These are phyloP conservation scores for Aythya baeri DNA, from an alignment of 2,113 vertebrate genomes.

Conservation along the genomic window DNA sequence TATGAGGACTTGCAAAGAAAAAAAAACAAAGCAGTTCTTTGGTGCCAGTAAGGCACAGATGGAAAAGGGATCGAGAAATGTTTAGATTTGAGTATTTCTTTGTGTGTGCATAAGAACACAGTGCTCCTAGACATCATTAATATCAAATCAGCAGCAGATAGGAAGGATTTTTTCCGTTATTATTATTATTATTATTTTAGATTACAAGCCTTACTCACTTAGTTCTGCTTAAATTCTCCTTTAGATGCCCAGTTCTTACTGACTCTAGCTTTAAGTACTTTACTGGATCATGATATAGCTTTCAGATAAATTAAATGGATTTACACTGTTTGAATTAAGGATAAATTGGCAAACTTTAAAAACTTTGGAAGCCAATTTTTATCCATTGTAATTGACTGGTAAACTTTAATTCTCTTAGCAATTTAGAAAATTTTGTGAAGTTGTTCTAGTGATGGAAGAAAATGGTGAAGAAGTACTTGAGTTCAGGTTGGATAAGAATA, in stretches of 20 bases:
- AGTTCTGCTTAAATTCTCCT: not conserved
- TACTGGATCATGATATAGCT: not conserved
- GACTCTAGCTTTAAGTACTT: not conserved
- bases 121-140: not conserved
- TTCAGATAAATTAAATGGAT: slow-evolving; percentile 1
- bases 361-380: not conserved
- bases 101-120: no score
- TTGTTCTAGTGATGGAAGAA: not conserved
- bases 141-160: not conserved
- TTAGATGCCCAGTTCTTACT: not conserved
- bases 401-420: not conserved
- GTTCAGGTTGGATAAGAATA: not conserved
- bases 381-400: not conserved
- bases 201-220: not conserved
- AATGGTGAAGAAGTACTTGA: not conserved
- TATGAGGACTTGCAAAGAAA: no score
- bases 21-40: no score
- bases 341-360: not conserved
- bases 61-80: no score
- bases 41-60: no score
- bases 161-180: not conserved
- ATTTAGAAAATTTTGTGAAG: not conserved
- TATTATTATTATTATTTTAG: not conserved
- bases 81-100: no score
- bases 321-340: not conserved